A percentile compares a stretch with the other conserved stretches of the same genome.
Evolutionary conservation across 2,888 invertebrate species (phyloP).

Genomic region (Hypena proboscidalis): DNA sequence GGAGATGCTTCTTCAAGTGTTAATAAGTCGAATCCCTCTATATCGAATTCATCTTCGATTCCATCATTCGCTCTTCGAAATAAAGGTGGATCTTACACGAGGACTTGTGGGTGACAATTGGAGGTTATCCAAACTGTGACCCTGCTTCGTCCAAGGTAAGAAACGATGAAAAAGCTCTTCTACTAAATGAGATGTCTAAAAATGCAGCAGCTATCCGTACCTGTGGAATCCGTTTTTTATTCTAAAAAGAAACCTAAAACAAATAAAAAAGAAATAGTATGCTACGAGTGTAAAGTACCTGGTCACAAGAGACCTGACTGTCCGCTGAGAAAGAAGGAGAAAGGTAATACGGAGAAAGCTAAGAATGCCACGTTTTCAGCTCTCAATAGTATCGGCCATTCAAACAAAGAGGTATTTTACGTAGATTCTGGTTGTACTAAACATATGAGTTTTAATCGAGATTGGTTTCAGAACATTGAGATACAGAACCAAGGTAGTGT

Average conservation of each 20-base stretch:
- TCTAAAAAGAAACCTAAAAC: neutral
- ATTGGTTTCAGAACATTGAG: neutral
- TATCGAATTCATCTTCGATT: no score
- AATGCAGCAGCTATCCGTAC: constrained; percentile 7
- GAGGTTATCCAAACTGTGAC: neutral
- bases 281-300: neutral
- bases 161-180: neutral
- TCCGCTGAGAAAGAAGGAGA: neutral
- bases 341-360: neutral
- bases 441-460: neutral
- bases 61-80: no score
- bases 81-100: no score
- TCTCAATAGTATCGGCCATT: neutral
- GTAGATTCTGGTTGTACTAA: constrained; percentile 1
- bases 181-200: neutral
- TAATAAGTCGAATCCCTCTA: no score
- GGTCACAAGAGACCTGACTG: neutral
- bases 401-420: neutral
- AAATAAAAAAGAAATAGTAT: neutral
- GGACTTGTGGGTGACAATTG: no score
- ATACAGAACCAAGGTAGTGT: no score
- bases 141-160: neutral
- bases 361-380: neutral
- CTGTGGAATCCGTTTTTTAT: constrained; percentile 2
- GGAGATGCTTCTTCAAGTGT: no score